Percentiles rank a stretch among this genome's conserved stretches.
Conservation (phyloP, 2,888 invertebrate genomes). For the Gibbula magus region DNA sequence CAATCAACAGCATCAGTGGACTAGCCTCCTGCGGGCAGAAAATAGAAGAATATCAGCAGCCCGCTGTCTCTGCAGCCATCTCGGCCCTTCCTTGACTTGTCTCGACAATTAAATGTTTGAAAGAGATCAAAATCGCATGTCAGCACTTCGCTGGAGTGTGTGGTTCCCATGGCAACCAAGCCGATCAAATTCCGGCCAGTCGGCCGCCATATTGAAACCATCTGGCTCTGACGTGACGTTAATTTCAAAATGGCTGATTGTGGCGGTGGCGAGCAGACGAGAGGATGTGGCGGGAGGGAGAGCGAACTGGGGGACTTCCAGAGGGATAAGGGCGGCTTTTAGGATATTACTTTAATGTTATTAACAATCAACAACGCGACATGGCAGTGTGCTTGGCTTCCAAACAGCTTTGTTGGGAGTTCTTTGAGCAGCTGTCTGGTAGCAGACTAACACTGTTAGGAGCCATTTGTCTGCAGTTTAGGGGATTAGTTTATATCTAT, state of each 20-base stretch:
- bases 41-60: background rate
- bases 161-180: slow-evolving; percentile 27
- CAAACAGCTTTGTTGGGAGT: background rate
- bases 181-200: slow-evolving; percentile 20
- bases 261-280: slow-evolving; percentile 7
- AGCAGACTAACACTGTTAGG: too few species aligned
- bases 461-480: too few species aligned
- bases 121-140: slow-evolving; percentile 12
- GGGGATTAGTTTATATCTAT: too few species aligned
- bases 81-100: background rate
- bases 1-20: background rate
- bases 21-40: background rate
- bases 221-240: slow-evolving; percentile 8
- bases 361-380: background rate
- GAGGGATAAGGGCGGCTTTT: background rate
- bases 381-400: background rate
- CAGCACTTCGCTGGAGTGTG: slow-evolving; percentile 16
- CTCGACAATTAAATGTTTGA: slow-evolving; percentile 5
- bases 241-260: slow-evolving; percentile 8
- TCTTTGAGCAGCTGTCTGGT: too few species aligned
- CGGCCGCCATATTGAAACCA: slow-evolving; percentile 4
- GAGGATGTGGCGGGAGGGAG: background rate
- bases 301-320: background rate
- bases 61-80: background rate
- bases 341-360: slow-evolving; percentile 8